Evolutionary conservation across 2,797 vertebrate genomes (phyloP).

Genomic region (Tapirus indicus): DNA sequence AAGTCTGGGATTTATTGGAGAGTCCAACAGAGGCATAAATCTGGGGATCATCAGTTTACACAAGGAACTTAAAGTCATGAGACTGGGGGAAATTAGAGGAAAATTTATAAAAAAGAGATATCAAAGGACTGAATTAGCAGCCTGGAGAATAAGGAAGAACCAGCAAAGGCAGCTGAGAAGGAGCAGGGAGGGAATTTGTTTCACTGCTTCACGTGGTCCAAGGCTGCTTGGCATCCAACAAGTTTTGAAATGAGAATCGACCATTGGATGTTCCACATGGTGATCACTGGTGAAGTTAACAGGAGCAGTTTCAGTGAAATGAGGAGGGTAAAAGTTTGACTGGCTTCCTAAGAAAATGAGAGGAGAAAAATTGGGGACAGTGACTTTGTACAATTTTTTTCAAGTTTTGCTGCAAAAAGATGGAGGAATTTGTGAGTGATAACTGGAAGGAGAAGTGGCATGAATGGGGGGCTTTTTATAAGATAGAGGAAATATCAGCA

Average conservation of each 20-base stretch:
- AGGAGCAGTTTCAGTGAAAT: not conserved
- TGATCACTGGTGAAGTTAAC: not conserved
- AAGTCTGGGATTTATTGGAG: not conserved
- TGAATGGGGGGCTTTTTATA: not conserved
- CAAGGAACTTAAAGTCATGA: not conserved
- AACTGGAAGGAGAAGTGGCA: not conserved
- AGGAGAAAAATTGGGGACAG: not conserved
- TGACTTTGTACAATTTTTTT: not conserved
- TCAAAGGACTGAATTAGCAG: not conserved
- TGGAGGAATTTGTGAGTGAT: not conserved
- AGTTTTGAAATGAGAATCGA: not conserved
- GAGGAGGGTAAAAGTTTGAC: not conserved
- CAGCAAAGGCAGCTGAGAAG: not conserved
- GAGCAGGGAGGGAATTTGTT: not conserved
- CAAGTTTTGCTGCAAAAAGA: not conserved
- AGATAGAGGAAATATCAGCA: not conserved
- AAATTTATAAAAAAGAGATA: not conserved
- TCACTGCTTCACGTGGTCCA: not conserved
- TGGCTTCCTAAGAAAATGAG: not conserved
- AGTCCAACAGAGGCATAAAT: not conserved
- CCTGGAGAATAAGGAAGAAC: not conserved
- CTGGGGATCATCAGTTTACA: not conserved
- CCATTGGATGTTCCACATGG: fast-evolving
- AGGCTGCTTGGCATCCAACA: too few species aligned
- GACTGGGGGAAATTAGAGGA: not conserved